Evolutionary conservation across 2,797 vertebrate species (phyloP).

Genomic region (Hippocampus kuda): DNA sequence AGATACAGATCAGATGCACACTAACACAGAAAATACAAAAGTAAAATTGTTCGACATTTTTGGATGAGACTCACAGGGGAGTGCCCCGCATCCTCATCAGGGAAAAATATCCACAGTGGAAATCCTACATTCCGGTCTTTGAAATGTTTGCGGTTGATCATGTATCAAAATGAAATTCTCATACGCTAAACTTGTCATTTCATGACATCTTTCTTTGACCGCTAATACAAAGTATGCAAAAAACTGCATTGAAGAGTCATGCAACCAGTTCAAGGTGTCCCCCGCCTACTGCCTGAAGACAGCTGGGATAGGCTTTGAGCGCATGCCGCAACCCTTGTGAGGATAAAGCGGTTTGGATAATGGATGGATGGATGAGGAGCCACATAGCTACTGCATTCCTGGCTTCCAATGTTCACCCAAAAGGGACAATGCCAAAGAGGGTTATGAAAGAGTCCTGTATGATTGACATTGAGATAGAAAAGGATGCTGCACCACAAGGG

Average conservation of each 20-base stretch:
- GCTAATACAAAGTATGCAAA: background rate
- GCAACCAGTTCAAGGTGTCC: no score
- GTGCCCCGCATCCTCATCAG: no score
- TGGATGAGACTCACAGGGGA: no score
- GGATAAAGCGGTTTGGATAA: no score
- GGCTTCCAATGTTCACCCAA: conserved; percentile 32
- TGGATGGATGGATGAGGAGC: background rate
- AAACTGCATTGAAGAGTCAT: background rate
- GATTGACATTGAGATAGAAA: conserved; percentile 57
- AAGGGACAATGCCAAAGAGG: conserved; percentile 50
- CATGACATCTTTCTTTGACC: background rate
- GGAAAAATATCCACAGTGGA: no score
- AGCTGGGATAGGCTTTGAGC: no score
- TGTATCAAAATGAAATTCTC: no score
- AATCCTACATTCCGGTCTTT: no score
- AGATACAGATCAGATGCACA: background rate
- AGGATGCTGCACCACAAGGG: conserved; percentile 54
- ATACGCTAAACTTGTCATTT: background rate
- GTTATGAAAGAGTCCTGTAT: conserved; percentile 53
- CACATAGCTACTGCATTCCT: conserved; percentile 26
- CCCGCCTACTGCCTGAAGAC: no score
- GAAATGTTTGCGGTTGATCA: no score
- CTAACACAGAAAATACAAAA: background rate
- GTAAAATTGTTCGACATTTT: background rate
- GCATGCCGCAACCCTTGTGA: no score